Evolutionary conservation across 2,888 invertebrate species (phyloP).

Genomic region (Timema cristinae): DNA sequence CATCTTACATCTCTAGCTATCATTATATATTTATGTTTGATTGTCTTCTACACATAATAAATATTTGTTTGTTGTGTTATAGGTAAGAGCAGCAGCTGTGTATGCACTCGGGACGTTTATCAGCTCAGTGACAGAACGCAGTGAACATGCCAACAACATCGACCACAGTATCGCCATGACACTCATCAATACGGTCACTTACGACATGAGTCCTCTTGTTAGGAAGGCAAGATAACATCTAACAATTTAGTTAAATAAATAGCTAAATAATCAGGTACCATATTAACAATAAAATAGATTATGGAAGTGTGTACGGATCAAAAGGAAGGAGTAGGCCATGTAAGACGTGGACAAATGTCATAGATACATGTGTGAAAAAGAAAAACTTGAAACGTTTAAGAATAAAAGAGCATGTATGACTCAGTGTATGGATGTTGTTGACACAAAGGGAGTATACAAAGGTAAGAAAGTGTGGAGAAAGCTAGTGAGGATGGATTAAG

Average conservation of each 20-base stretch:
- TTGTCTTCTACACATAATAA: too few relatives aligned
- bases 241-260: not conserved
- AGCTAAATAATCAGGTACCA: not conserved
- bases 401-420: too few relatives aligned
- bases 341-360: too few relatives aligned
- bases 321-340: too few relatives aligned
- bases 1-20: too few relatives aligned
- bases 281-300: not conserved
- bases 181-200: conserved; percentile 69
- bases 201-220: conserved; percentile 86
- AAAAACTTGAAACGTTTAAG: not conserved
- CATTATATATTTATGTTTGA: too few relatives aligned
- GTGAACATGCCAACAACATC: conserved; percentile 90
- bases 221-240: conserved; percentile 53
- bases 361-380: not conserved
- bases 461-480: too few relatives aligned
- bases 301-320: not conserved
- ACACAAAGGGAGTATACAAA: too few relatives aligned
- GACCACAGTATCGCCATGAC: conserved; percentile 90
- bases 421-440: too few relatives aligned
- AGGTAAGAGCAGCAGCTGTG: conserved; percentile 88
- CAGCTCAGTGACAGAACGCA: conserved; percentile 75
- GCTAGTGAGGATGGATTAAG: too few relatives aligned
- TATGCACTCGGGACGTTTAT: conserved; percentile 94
- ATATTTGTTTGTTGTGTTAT: not conserved